A percentile compares a stretch with the other conserved stretches of the same genome.
Conservation (phyloP, 2,797 vertebrate genomes). For the Tenualosa ilisha region DNA sequence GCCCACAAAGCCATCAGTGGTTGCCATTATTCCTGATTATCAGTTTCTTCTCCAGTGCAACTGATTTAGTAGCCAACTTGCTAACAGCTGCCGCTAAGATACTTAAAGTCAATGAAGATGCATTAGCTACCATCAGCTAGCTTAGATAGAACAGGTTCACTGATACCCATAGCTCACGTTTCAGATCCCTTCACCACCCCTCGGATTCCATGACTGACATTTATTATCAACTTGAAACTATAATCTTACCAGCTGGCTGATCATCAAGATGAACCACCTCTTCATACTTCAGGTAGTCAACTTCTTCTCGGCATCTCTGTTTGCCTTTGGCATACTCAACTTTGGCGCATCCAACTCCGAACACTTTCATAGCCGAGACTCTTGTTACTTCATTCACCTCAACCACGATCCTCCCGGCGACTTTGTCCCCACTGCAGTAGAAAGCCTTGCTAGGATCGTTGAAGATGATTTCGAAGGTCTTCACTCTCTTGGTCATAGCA, state of each 20-base stretch:
- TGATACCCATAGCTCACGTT: too few species aligned
- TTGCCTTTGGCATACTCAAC: constrained; percentile 90
- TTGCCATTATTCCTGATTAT: background rate
- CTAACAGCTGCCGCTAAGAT: background rate
- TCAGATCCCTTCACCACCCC: background rate
- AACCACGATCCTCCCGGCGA: constrained; percentile 80
- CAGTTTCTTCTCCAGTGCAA: too few species aligned
- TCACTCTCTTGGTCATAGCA: constrained; percentile 84
- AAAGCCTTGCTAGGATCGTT: constrained; percentile 80
- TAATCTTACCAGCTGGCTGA: constrained; percentile 80
- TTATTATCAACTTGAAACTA: background rate
- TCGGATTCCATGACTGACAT: background rate
- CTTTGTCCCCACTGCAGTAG: constrained; percentile 87
- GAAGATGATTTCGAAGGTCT: constrained; percentile 78
- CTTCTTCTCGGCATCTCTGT: constrained; percentile 84
- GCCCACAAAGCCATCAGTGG: too few species aligned
- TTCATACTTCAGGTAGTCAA: constrained; percentile 85
- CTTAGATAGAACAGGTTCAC: background rate
- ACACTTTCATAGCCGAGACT: constrained; percentile 74
- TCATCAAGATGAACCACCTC: constrained; percentile 78
- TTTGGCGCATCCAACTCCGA: constrained; percentile 83
- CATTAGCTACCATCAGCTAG: background rate
- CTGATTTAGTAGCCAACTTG: too few species aligned
- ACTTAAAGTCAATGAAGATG: too few species aligned
- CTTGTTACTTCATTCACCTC: constrained; percentile 84